Base-by-base conservation (phyloP, 1,140 invertebrate species). In the Camponotus floridanus region DNA sequence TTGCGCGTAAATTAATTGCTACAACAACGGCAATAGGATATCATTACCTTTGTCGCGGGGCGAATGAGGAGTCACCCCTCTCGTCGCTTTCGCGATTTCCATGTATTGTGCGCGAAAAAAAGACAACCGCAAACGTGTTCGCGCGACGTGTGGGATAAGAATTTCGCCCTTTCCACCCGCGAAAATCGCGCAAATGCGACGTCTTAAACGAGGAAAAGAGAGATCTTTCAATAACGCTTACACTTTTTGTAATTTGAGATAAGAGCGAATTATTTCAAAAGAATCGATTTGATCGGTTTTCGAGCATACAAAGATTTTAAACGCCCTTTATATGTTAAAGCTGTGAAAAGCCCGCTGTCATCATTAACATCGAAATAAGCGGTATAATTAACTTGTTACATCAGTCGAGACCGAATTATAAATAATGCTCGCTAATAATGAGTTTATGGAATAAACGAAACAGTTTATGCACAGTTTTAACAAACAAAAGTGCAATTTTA, bases 1-100 rank as follows among this genome's bases (percentile, higher is more conserved):
- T 83, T 83, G 68, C 68, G 55, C 79, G 79, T 83, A 83, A 83
- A 83, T 83, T 83, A 83, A 83, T 83, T 73, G 79, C 79, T 57
- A 83, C 79, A 83, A 83, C 79, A 83, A 61, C 55, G 26, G 79
- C 79, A 74, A 83, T 83, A 83, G 79, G 79, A 83, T 83, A 83
- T 83, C 79, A 83, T 83, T 83, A 83, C 79, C 68, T 83, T 83
- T 83, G 79, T 83, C 79, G 79, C 39, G 57, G 51, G 36, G 33
- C 71, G 45, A 81, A 42, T 39, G 79, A 61, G 55, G 79, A n/a
- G 18, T 48, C 3, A 1, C 33, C 15, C 39, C 7, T 9, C 4
- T 39, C 64, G 8, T 8, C 3, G 8, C 21, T 42, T 71, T 59
- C 31, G 64, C 48, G 79, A 39, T 73, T 83, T 33, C 79, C 57